These are phyloP conservation scores for Chrysina gloriosa DNA, from an alignment of 2,888 invertebrate species.

Conservation along the genomic window DNA sequence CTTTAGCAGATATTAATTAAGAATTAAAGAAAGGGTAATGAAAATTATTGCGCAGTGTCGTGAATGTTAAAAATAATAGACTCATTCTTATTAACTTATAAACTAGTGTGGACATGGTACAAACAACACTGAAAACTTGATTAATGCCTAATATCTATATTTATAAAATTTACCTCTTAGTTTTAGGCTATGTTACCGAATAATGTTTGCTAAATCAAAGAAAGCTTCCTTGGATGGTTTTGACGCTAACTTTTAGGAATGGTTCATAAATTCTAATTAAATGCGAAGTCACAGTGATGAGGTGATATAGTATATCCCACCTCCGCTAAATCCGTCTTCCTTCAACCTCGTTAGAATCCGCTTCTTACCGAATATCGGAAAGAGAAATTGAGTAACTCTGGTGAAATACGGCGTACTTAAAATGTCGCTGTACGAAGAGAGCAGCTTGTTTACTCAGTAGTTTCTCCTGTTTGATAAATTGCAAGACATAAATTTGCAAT, in stretches of 20 bases:
- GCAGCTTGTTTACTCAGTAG: conserved; percentile 19
- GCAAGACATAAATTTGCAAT: conserved; percentile 17
- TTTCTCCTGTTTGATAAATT: conserved; percentile 18
- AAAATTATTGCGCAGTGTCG: too few species aligned
- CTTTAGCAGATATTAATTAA: too few species aligned
- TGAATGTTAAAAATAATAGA: too few species aligned
- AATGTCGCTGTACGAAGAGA: conserved; percentile 5
- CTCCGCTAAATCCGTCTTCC: background rate
- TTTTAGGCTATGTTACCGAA: too few species aligned
- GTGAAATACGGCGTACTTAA: conserved; percentile 23
- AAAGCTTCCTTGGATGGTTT: too few species aligned
- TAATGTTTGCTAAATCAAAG: too few species aligned
- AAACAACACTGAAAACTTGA: too few species aligned
- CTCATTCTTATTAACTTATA: too few species aligned
- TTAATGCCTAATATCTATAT: too few species aligned
- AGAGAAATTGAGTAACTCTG: conserved; percentile 4
- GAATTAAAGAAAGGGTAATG: too few species aligned
- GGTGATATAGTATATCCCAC: background rate
- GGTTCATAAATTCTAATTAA: conserved; percentile 27
- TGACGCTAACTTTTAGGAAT: background rate
- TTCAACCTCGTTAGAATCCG: background rate
- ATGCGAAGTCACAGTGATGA: background rate
- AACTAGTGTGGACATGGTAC: too few species aligned
- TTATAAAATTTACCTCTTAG: too few species aligned
- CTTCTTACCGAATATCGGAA: background rate